Evolutionary conservation across 2,888 invertebrate genomes (phyloP).

Genomic region (Gerris lacustris): DNA sequence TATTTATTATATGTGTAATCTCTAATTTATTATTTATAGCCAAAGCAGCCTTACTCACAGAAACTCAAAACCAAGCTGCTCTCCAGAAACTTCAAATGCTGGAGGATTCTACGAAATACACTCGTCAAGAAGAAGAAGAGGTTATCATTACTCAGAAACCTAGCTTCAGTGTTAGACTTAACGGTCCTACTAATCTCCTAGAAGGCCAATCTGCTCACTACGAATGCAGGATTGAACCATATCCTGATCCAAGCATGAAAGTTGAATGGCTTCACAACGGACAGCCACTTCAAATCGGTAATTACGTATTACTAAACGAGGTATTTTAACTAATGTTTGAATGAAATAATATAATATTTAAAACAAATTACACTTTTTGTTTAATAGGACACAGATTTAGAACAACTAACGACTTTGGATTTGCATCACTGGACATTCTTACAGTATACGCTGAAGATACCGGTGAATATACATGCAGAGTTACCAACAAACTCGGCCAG

Average conservation of each 20-base stretch:
- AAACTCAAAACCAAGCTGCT: conserved; percentile 79
- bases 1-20: not conserved
- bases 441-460: conserved; percentile 89
- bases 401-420: conserved; percentile 92
- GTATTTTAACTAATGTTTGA: too few relatives aligned
- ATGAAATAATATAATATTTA: too few relatives aligned
- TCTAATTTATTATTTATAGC: conserved; percentile 42
- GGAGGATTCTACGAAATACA: conserved; percentile 68
- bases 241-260: conserved; percentile 75
- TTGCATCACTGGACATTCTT: conserved; percentile 87
- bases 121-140: conserved; percentile 63
- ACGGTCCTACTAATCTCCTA: conserved; percentile 69
- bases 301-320: conserved; percentile 9
- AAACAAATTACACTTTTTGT: not conserved
- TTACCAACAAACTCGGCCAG: conserved; percentile 73
- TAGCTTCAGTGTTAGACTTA: conserved; percentile 69
- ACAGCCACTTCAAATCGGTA: conserved; percentile 67
- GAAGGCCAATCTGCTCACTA: conserved; percentile 87
- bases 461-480: conserved; percentile 80
- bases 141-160: conserved; percentile 69
- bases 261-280: conserved; percentile 92
- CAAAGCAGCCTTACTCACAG: conserved; percentile 74
- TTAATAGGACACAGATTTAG: conserved; percentile 65
- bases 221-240: conserved; percentile 85
- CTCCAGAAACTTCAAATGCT: conserved; percentile 74